Conservation (phyloP, 2,113 vertebrate genomes). For the Notothenia rossii region DNA sequence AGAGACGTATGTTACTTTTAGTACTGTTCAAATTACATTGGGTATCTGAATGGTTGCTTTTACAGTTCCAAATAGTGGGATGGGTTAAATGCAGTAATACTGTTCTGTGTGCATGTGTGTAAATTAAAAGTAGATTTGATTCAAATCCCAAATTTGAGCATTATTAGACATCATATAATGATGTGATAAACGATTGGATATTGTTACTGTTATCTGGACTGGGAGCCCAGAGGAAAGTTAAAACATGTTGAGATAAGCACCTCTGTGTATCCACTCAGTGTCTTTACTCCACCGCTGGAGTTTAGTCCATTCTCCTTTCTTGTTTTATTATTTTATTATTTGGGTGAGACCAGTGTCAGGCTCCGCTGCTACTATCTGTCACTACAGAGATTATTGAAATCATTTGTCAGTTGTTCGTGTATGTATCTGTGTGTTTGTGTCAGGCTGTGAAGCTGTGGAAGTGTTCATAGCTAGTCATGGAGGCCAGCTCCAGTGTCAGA, state of each 20-base stretch:
- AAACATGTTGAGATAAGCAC: neutral
- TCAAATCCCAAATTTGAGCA: too few species aligned
- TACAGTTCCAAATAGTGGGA: too few species aligned
- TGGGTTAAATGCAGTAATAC: too few species aligned
- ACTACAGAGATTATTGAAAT: conserved; percentile 19
- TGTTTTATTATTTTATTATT: too few species aligned
- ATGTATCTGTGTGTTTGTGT: conserved; percentile 28
- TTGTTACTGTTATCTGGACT: neutral
- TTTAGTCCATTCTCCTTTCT: too few species aligned
- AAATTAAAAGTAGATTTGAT: too few species aligned
- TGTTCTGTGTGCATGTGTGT: too few species aligned
- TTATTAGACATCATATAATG: too few species aligned
- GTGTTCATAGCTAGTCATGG: conserved; percentile 75
- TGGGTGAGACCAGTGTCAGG: conserved; percentile 6
- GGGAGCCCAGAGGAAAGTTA: neutral
- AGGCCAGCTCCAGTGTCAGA: conserved; percentile 60
- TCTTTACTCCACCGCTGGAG: too few species aligned
- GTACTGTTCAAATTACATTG: neutral
- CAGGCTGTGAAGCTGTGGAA: conserved; percentile 27
- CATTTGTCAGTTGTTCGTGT: neutral
- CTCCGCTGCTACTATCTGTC: conserved; percentile 4
- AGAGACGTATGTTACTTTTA: neutral
- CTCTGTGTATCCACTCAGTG: too few species aligned
- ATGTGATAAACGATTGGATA: too few species aligned
- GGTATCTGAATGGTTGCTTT: neutral